Evolutionary conservation across 2,888 invertebrate genomes (phyloP).

Genomic region (Drosophila borborema): DNA sequence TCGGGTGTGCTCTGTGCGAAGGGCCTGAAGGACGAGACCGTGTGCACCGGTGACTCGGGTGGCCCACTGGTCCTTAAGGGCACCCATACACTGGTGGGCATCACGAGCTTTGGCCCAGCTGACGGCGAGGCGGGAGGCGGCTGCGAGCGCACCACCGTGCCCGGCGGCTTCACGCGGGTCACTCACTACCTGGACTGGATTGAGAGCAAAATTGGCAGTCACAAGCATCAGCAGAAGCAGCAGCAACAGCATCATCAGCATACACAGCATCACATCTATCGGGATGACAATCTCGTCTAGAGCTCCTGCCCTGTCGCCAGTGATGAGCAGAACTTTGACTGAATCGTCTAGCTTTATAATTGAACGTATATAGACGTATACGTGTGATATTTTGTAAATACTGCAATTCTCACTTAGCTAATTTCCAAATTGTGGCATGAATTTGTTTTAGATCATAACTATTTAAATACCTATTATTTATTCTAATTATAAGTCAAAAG

Average conservation of each 20-base stretch:
- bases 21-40: slow-evolving; percentile 82
- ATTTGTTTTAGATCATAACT: slow-evolving; percentile 58
- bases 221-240: slow-evolving; percentile 23
- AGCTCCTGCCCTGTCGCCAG: slow-evolving; percentile 4
- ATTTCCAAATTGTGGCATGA: slow-evolving; percentile 53
- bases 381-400: slow-evolving; percentile 74
- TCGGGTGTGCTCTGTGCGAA: slow-evolving; percentile 83
- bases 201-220: slow-evolving; percentile 77
- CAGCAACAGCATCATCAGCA: slow-evolving; percentile 19
- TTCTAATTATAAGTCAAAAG: slow-evolving; percentile 63
- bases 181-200: slow-evolving; percentile 84
- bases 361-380: slow-evolving; percentile 11
- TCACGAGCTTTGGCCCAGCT: slow-evolving; percentile 84
- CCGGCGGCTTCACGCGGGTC: slow-evolving; percentile 84
- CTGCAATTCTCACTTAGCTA: slow-evolving; percentile 49
- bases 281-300: slow-evolving; percentile 68
- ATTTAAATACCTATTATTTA: slow-evolving; percentile 73
- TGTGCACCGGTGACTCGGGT: slow-evolving; percentile 84
- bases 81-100: slow-evolving; percentile 80
- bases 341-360: slow-evolving; percentile 64
- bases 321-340: slow-evolving; percentile 58
- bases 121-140: slow-evolving; percentile 75
- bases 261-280: slow-evolving; percentile 37
- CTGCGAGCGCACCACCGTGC: slow-evolving; percentile 81
- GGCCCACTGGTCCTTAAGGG: slow-evolving; percentile 83